Base-by-base conservation (phyloP, 2,797 vertebrate genomes). In the Lepilemur septentrionalis region DNA sequence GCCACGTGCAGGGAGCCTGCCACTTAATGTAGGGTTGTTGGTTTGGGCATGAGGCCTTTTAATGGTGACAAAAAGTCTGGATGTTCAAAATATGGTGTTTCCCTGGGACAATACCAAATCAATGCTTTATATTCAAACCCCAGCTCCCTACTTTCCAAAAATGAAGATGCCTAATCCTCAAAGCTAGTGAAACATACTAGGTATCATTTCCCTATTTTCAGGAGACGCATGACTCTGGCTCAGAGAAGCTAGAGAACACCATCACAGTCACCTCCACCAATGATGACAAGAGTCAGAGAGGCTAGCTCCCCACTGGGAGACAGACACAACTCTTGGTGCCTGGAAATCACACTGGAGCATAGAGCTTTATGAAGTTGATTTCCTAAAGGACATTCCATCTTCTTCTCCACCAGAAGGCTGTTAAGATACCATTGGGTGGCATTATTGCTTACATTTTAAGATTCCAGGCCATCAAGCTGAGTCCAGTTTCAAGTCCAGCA, bases 381-480 rank as follows among this genome's bases (percentile, higher is more conserved):
- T 78, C 48, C 72, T 82, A 46, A 89, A 91, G 17, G 46, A 76
- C 28, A 75, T 43, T 73, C 79, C 61, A 32, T 57, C 83, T 93
- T 72, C 38, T 20, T 61, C 38, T 57, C 84, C 28, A 38, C 83
- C n/a, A 65, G 15, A 83, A 88, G 46, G 55, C 72, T 93, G 32
- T 43, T 50, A 32, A 83, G 23, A 79, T 30, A 73, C 55, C 79
- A 97, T 59, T 14, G 61, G 83, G 85, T 96, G 69, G 55, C 89
- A 95, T 70, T 67, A 88, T 89, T 92, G 75, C 82, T 96, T 90
- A 91, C 80, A 78, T 85, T 96, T 95, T 92, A n/a, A 95, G 92
- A 93, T 86, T 57, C 23, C 38, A 91, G 50, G 32, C 25, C 70
- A 59, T 70, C 23, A 46, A 70, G 43, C 23, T 11, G 38, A 90